phyloP scores from a whole-genome alignment of 2,797 vertebrate genomes.

The Pangasius djambal region DNA sequence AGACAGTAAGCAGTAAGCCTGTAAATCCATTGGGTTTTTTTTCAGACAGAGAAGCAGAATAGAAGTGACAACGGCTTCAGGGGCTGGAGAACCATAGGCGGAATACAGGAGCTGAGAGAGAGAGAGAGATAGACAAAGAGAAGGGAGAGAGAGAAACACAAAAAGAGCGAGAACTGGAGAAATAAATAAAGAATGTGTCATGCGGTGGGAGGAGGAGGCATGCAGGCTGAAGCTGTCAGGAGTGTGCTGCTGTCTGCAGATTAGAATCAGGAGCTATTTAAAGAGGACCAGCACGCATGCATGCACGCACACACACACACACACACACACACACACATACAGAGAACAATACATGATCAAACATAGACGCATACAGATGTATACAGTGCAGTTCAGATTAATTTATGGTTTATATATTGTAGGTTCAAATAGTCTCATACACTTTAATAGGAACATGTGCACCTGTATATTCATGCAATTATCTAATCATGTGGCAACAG shows the following conservation, averaged over 20 bases:
- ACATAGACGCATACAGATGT: constrained; percentile 18
- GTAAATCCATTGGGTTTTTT: constrained; percentile 78
- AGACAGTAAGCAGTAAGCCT: constrained; percentile 69
- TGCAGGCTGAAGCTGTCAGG: constrained; percentile 76
- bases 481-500: neutral
- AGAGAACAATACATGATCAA: neutral
- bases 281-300: constrained; percentile 61
- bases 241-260: constrained; percentile 79
- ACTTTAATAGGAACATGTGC: neutral
- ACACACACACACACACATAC: constrained; percentile 28
- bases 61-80: constrained; percentile 81
- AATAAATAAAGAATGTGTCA: constrained; percentile 79
- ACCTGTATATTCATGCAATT: neutral
- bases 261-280: constrained; percentile 79
- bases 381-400: neutral
- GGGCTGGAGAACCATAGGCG: constrained; percentile 70
- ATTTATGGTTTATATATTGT: neutral
- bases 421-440: neutral
- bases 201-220: constrained; percentile 72
- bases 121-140: constrained; percentile 54
- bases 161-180: constrained; percentile 43
- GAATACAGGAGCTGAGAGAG: constrained; percentile 48
- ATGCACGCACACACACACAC: constrained; percentile 17
- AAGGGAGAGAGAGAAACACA: constrained; percentile 43
- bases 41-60: constrained; percentile 76